Percentiles rank a stretch among this genome's conserved stretches.
phyloP scores from a whole-genome alignment of 2,888 invertebrate genomes.

The Mellilla xanthometata region DNA sequence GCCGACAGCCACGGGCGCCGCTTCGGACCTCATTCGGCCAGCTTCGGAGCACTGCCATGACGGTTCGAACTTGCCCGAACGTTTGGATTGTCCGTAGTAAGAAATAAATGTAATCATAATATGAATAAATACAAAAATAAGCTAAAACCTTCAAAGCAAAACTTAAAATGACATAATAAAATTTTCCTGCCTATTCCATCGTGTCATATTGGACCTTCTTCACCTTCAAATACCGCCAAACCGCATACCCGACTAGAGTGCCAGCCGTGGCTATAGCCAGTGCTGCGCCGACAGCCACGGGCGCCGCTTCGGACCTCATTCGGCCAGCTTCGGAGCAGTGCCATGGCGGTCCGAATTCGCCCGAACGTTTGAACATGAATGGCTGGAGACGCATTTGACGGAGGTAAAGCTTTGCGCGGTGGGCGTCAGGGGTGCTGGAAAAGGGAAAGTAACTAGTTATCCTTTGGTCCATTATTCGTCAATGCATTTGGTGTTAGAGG shows the following conservation, averaged over 20 bases:
- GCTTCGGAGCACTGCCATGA: constrained; percentile 92
- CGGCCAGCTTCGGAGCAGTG: constrained; percentile 81
- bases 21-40: too few relatives aligned
- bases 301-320: constrained; percentile 91
- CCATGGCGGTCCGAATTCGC: constrained; percentile 86
- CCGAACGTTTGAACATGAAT: constrained; percentile 92
- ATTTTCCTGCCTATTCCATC: constrained; percentile 86
- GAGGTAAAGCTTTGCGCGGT: constrained; percentile 85
- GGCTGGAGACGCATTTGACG: constrained; percentile 91
- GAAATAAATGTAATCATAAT: too few relatives aligned
- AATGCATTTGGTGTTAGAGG: too few relatives aligned
- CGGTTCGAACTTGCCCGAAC: too few relatives aligned
- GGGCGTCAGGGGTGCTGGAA: constrained; percentile 60
- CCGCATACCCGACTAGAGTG: constrained; percentile 92
- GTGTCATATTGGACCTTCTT: constrained; percentile 96
- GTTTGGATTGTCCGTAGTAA: too few relatives aligned
- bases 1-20: too few relatives aligned
- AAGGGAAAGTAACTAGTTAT: too few relatives aligned
- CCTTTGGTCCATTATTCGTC: too few relatives aligned
- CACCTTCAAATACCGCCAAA: constrained; percentile 92
- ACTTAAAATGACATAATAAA: neutral
- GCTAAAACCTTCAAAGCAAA: too few relatives aligned
- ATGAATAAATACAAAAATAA: too few relatives aligned
- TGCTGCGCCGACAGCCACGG: constrained; percentile 87
- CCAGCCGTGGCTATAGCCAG: constrained; percentile 91